Base-by-base conservation (phyloP, 2,113 vertebrate genomes). In the Columbina picui region DNA sequence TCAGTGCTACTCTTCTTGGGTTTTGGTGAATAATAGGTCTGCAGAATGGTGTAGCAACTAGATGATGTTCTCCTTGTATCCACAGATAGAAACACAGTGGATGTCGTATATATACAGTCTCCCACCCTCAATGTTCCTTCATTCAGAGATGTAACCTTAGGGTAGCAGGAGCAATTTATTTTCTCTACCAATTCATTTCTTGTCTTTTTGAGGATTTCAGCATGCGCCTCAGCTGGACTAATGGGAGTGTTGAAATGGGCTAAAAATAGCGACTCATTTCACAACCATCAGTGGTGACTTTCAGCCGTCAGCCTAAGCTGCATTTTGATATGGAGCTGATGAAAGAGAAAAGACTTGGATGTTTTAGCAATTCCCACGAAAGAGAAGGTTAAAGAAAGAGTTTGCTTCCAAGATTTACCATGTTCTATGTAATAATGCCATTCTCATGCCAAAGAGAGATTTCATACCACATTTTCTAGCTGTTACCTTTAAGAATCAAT, bases 181-280 rank as follows among this genome's bases (percentile, higher is more conserved):
- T 67, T 88, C 70, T 53, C 38, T 84, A 36, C n/a, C 5, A 8
- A 25, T 71, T 87, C 27, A 49, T 0, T 89, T 87, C 36, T 89
- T 63, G n/a, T 11, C 61, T 90, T 81, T 80, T 88, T 69, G 71
- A 88, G 20, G 47, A 86, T 68, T 83, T 93, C 68, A 92, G 47
- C 55, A 68, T 0, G 1, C 60, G 55, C 41, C 65, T 93, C 63
- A 56, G 56, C 39, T 89, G 61, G 59, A 71, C 56, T 81, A 93
- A 92, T 65, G 30, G 76, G 65, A 75, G 43, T 86, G 94, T 75
- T 74, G 49, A 92, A 93, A 87, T 68, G 60, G 47, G 29, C 59
- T 94, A 67, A 93, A 93, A 91, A 90, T 67, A 89, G 53, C 56
- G 86, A 70, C 47, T 82, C 14, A 75, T 89, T 90, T 92, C 86